These are phyloP conservation scores for Petrophora chlorosata DNA, from an alignment of 2,888 invertebrate genomes.

Conservation along the genomic window DNA sequence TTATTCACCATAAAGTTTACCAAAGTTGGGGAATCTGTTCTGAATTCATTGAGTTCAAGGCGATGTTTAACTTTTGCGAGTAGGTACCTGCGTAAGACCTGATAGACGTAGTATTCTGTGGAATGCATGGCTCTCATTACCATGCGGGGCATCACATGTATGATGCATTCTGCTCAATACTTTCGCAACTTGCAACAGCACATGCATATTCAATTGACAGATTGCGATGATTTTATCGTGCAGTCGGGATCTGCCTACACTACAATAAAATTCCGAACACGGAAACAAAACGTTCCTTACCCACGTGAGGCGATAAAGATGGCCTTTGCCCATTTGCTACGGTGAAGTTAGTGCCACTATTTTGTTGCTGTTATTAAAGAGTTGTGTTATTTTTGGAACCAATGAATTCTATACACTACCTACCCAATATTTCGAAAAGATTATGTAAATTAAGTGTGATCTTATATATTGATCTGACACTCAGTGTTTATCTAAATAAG, in stretches of 20 bases:
- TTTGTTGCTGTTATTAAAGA: neutral
- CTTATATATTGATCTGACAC: too few species aligned
- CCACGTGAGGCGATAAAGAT: constrained; percentile 23
- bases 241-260: constrained; percentile 25
- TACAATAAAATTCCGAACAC: constrained; percentile 27
- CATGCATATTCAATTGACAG: constrained; percentile 29
- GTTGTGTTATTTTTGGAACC: too few species aligned
- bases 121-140: constrained; percentile 16
- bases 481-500: too few species aligned
- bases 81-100: too few species aligned
- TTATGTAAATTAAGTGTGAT: too few species aligned
- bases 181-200: constrained; percentile 25
- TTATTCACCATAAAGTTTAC: neutral
- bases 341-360: neutral
- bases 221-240: constrained; percentile 26
- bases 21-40: neutral
- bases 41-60: neutral
- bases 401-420: too few species aligned
- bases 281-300: constrained; percentile 29
- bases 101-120: constrained; percentile 18
- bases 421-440: too few species aligned
- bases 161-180: constrained; percentile 27
- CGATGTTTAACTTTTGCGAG: neutral
- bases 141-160: constrained; percentile 15
- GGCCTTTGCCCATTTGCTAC: constrained; percentile 11